Evolutionary conservation across 2,888 invertebrate species (phyloP), one percentile per base, ranked within the genome.

Genomic region (Nasonia oneida): DNA sequence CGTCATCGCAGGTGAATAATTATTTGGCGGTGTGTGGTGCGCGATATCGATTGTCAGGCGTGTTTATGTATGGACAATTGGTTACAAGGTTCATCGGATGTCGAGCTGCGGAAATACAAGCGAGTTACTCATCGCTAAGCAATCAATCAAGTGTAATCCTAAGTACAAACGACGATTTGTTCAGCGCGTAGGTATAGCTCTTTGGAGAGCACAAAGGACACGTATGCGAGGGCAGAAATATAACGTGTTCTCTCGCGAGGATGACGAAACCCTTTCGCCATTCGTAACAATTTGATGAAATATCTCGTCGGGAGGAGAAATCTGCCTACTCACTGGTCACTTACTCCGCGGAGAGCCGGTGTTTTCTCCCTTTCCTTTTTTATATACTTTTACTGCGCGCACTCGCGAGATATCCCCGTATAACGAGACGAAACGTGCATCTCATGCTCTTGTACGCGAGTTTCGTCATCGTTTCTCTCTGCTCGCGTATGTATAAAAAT

Each of bases 201-300:
- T 12, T 47, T 47, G 2, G 47, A 47, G 6, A 0, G 47, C 47
- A 67, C 29, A 67, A 67, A 67, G 67, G 33, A 67, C 67, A 8
- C 37, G 37, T 37, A 37, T 37, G 4, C 4, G 4, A 47, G 18
- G 53, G 53, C 6, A 29, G 2, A 64, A 64, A 64, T 29, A 29
- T 29, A 29, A 29, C 29, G 29, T 23, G 23, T 29, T 64, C 23
- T 64, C n/a, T 23, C 10, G n/a, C 37, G 29, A 14, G 10, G 12
- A 64, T 64, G 64, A 64, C 29, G 64, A 64, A 64, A 64, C 29
- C 64, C 64, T 64, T 29, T 64, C 29, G 29, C 29, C 64, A 64
- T 64, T 64, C n/a, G 64, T 6, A 12, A 29, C 29, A 64, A 64
- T 29, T 64, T 64, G 10, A 64, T 64, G 29, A 64, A 64, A 64